Evolutionary conservation across 2,797 vertebrate species (phyloP), one percentile per base, ranked within the genome.

Genomic region (Prunella strophiata): DNA sequence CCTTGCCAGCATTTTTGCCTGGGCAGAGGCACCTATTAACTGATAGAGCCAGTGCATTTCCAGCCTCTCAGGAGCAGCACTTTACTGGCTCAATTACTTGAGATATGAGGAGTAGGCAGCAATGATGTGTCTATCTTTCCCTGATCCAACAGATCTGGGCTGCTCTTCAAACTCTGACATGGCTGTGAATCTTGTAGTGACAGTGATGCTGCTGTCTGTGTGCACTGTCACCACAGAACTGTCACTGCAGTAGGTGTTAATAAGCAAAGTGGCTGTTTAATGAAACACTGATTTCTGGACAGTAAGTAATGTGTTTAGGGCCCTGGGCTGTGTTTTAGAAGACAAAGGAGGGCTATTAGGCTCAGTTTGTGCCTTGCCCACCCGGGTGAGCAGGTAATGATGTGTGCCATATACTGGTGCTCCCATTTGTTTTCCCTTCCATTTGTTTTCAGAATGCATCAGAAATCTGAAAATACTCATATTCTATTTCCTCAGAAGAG

Each of bases 361-460:
- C 88, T 91, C 81, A 76, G 48, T 91, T 91, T 93, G 59, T 78
- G 85, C 70, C 59, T 47, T 87, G 91, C 76, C 71, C 68, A 68
- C 57, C 61, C 7, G 7, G 75, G 40, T 84, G 61, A 96, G 88
- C 52, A 76, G 68, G 79, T 87, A 96, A 96, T 88, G 94, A 75
- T 43, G 62, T 40, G 7, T 88, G 51, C 65, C 61, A 83, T 85
- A 80, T 47, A 78, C 21, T 51, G 82, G 79, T 7, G 51, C 42
- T 72, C 85, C 76, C 88, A 92, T 96, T 97, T 97, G 52, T 95
- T 96, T 97, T 85, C 83, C 57, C 32, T 68, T 91, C 76, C 83
- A 68, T 92, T 96, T 96, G 65, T 94, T 96, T 96, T 81, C 84
- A 55, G 92, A 93, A 88, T 26, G 38, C 45, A 91, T 17, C 59